Percentiles rank a stretch among this genome's conserved stretches.
phyloP scores from a whole-genome alignment of 2,113 vertebrate genomes.

The Kryptolebias marmoratus region DNA sequence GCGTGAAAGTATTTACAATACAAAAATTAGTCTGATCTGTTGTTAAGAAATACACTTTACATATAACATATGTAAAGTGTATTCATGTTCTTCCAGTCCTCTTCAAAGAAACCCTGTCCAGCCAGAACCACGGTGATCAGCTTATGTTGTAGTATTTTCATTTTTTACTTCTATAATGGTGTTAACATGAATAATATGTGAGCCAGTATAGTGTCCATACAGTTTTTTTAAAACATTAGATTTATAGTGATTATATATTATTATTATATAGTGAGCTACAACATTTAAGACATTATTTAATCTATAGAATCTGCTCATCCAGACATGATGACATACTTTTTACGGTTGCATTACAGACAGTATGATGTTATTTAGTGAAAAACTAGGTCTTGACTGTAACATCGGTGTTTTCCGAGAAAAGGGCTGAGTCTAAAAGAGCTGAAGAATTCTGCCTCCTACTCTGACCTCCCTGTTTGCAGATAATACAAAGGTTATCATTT shows the following conservation, averaged over 20 bases:
- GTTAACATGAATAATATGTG: too few species aligned
- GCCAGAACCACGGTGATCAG: too few species aligned
- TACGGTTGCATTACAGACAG: background rate
- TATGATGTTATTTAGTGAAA: background rate
- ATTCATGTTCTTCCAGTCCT: too few species aligned
- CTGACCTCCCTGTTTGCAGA: slow-evolving; percentile 44
- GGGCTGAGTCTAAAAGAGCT: background rate
- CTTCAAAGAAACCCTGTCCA: too few species aligned
- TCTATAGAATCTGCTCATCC: background rate
- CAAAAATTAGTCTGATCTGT: background rate
- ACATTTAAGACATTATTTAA: background rate
- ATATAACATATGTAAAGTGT: too few species aligned
- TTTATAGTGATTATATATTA: too few species aligned
- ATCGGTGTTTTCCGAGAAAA: slow-evolving; percentile 40
- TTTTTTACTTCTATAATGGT: too few species aligned
- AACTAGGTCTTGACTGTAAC: background rate
- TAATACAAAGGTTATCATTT: slow-evolving; percentile 62
- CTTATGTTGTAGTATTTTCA: too few species aligned
- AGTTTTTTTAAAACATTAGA: too few species aligned
- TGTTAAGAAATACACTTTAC: background rate
- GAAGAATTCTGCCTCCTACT: background rate
- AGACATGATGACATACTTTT: background rate
- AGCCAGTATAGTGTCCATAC: too few species aligned
- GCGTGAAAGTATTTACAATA: background rate
- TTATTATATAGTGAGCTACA: background rate